Evolutionary conservation across 1,140 invertebrate species (phyloP), one percentile per base, ranked within the genome.

Genomic region (Drosophila tropicalis): DNA sequence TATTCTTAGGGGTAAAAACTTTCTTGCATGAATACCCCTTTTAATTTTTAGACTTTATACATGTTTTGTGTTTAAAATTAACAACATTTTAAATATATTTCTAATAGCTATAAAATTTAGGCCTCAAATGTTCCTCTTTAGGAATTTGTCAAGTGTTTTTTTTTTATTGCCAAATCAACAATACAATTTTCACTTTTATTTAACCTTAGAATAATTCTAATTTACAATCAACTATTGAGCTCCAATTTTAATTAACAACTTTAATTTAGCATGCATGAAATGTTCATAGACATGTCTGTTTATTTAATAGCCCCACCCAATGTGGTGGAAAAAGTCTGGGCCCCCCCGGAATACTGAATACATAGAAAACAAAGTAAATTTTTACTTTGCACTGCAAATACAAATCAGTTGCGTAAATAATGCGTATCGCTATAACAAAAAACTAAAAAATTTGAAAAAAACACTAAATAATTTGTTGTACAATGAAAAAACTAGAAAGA

Each of bases 351-450:
- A 57, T 57, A 39, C 36, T 39, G 36, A 39, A 39, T 10, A 39
- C 36, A 34, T 34, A 34, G 44, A 12, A 15, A 67, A 10, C 3
- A 32, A 36, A 55, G 22, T 25, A 47, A 67, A 40, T 57, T 44
- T 61, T 63, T 72, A 72, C 68, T 89, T 89, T 84, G 77, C 84
- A 89, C 63, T 89, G 84, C 84, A 89, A 89, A 89, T 81, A 89
- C 80, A 78, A 89, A 89, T 89, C 84, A 89, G 84, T 89, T 89
- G 84, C 77, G 84, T 89, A 89, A 89, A 89, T 89, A 89, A 89
- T 89, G 84, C 84, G 84, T 89, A 78, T 83, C 79, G 76, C 32
- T 29, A 62, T 25, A 13, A 2, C 44, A 55, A 63, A 67, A 12
- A 22, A 60, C n/a, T n/a, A 61, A 68, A 60, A 39, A 36, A 36